Evolutionary conservation across 2,888 invertebrate genomes (phyloP).

Genomic region (Camponotus fellah): DNA sequence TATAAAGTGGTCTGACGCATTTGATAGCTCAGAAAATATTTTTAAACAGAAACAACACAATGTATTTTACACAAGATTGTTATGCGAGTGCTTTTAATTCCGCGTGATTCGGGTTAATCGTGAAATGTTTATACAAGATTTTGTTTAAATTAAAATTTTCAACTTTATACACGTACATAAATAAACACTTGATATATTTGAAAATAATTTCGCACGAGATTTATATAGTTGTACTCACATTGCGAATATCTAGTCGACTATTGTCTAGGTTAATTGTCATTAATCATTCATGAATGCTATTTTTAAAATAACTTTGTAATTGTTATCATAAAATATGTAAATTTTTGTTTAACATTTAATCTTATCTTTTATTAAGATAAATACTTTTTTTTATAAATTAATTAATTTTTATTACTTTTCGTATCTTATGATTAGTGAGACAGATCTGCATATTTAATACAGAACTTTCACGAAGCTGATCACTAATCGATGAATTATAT

Average conservation of each 20-base stretch:
- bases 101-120: not conserved
- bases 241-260: not conserved
- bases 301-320: not conserved
- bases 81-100: not conserved
- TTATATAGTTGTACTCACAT: slow-evolving; percentile 1
- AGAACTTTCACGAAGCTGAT: slow-evolving; percentile 18
- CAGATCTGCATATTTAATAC: not conserved
- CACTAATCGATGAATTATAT: not conserved
- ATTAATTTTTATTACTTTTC: not conserved
- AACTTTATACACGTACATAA: not conserved
- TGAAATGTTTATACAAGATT: not conserved
- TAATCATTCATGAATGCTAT: not conserved
- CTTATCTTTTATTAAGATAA: not conserved
- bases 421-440: not conserved
- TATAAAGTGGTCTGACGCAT: not conserved
- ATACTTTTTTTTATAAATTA: not conserved
- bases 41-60: not conserved
- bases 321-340: not conserved
- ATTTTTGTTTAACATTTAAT: not conserved
- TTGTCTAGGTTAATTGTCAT: slow-evolving; percentile 19
- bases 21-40: slow-evolving; percentile 24
- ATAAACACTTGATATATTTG: not conserved
- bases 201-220: not conserved
- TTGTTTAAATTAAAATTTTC: not conserved
- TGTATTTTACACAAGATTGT: not conserved